These are phyloP conservation scores for Amiota minor DNA, from an alignment of 2,888 invertebrate genomes.

Conservation along the genomic window DNA sequence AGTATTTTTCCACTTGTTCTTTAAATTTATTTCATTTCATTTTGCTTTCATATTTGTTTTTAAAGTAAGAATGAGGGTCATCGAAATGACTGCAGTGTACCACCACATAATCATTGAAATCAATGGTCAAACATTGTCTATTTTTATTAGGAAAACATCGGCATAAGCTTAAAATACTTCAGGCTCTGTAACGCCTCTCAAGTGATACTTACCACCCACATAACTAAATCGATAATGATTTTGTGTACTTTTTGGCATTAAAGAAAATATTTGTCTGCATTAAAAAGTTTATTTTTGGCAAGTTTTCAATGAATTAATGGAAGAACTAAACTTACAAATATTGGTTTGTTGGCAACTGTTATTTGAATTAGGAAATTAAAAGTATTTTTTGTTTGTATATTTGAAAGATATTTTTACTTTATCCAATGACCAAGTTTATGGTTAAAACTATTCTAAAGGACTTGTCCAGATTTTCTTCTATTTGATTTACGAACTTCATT, in stretches of 20 bases:
- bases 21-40: neutral
- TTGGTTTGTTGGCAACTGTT: neutral
- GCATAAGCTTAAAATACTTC: neutral
- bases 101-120: too few relatives aligned
- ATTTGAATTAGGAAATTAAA: neutral
- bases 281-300: slow-evolving; percentile 24
- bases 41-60: neutral
- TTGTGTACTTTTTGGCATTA: slow-evolving; percentile 25
- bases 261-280: slow-evolving; percentile 16
- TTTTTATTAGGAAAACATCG: too few relatives aligned
- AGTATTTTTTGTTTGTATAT: too few relatives aligned
- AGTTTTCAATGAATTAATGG: slow-evolving; percentile 19
- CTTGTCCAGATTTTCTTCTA: too few relatives aligned
- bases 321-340: neutral
- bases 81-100: too few relatives aligned
- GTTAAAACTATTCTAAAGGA: too few relatives aligned
- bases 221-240: slow-evolving; percentile 13
- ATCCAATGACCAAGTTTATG: too few relatives aligned
- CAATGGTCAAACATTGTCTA: too few relatives aligned
- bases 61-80: too few relatives aligned
- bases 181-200: too few relatives aligned
- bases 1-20: neutral
- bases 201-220: neutral
- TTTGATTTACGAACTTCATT: too few relatives aligned
- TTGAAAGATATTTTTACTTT: too few relatives aligned